Evolutionary conservation across 2,888 invertebrate genomes (phyloP).

Genomic region (Lasioglossum marginatum): DNA sequence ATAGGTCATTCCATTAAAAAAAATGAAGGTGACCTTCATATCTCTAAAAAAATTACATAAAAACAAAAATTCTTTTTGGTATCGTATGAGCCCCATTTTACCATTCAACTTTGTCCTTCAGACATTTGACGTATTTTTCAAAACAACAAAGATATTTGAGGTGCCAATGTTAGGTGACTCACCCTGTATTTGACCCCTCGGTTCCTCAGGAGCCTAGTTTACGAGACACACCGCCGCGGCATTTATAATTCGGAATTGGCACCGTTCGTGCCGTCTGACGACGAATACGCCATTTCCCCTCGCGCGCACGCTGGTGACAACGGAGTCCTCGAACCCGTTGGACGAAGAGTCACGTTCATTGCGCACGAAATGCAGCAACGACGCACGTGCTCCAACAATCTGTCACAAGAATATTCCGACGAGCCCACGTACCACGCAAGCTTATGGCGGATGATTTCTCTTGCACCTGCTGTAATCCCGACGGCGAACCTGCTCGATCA

Average conservation of each 20-base stretch:
- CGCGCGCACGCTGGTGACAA: conserved; percentile 17
- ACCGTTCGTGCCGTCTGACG: conserved; percentile 29
- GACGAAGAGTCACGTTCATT: conserved; percentile 58
- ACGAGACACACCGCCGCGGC: not conserved
- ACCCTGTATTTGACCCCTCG: no score
- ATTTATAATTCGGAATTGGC: conserved; percentile 26
- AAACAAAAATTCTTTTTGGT: no score
- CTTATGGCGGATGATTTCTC: conserved; percentile 44
- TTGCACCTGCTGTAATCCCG: conserved; percentile 14
- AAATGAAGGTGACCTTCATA: no score
- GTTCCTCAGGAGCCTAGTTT: no score
- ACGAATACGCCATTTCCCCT: conserved; percentile 41
- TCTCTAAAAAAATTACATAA: no score
- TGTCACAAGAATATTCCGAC: conserved; percentile 61
- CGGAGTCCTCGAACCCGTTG: conserved; percentile 29
- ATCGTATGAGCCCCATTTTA: no score
- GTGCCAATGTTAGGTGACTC: no score
- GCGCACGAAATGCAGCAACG: conserved; percentile 56
- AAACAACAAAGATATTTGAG: no score
- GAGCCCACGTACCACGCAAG: conserved; percentile 19
- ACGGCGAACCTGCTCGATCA: conserved; percentile 9
- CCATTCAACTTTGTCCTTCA: no score
- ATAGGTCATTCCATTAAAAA: no score
- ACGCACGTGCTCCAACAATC: conserved; percentile 66
- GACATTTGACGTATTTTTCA: no score